These are phyloP conservation scores for Trididemnum miniatum DNA, from an alignment of 23 tunicate species.

Conservation along the genomic window DNA sequence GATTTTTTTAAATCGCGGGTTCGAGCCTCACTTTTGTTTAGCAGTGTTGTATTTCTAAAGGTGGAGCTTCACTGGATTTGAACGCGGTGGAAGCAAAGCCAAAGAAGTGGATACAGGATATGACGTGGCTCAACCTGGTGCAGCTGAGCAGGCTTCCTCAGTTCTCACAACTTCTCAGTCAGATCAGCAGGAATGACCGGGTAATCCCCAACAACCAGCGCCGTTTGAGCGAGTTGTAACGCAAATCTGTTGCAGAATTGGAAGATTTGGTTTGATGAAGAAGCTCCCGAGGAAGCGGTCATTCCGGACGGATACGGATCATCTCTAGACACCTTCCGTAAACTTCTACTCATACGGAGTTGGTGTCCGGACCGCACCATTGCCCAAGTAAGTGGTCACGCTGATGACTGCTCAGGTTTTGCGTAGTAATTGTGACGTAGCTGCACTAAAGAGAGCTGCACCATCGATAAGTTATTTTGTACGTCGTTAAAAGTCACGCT, in stretches of 20 bases:
- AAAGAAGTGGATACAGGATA: conserved; percentile 91
- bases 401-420: too few relatives aligned
- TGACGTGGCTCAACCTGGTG: conserved; percentile 90
- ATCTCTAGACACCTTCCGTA: conserved; percentile 75
- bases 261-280: conserved; percentile 91
- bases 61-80: conserved; percentile 83
- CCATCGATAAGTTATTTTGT: too few relatives aligned
- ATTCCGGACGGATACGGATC: conserved; percentile 82
- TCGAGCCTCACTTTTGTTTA: not conserved
- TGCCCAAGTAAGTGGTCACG: conserved; percentile 79
- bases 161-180: conserved; percentile 79
- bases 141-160: conserved; percentile 73
- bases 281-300: conserved; percentile 81
- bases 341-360: conserved; percentile 68
- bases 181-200: conserved; percentile 79
- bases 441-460: too few relatives aligned
- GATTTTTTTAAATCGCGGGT: too few relatives aligned
- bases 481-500: not conserved
- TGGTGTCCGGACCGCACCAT: conserved; percentile 92
- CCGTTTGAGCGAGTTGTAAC: not conserved
- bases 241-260: conserved; percentile 49
- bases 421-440: too few relatives aligned
- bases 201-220: not conserved
- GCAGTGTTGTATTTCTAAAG: too few relatives aligned
- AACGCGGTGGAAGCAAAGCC: conserved; percentile 89